A percentile compares a stretch with the other conserved stretches of the same genome.
These are phyloP conservation scores for Phalacrocorax aristotelis DNA, from an alignment of 2,113 vertebrate genomes.

Conservation along the genomic window DNA sequence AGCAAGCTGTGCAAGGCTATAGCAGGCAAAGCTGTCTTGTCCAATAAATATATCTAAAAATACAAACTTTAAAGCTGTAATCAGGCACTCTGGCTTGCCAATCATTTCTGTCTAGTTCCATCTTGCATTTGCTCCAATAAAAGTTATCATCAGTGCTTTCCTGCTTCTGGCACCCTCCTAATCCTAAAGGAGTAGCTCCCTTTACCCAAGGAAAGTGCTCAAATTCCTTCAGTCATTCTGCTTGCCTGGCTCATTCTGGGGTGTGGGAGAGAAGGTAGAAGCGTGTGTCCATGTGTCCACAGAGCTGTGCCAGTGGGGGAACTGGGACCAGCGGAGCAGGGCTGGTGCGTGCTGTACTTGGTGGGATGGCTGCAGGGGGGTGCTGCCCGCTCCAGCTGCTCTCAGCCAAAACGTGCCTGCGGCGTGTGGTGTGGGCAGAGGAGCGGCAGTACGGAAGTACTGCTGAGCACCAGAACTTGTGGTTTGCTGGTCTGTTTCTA, in stretches of 20 bases:
- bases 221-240: not conserved
- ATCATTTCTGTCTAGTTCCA: not conserved
- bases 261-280: not conserved
- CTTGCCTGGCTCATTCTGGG: not conserved
- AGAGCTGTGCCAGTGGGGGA: not conserved
- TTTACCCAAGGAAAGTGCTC: not conserved
- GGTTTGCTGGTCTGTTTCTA: not conserved
- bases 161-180: not conserved
- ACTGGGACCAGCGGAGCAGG: not conserved
- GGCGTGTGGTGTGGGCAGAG: fast-evolving
- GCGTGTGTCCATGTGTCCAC: fast-evolving
- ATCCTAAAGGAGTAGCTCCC: not conserved
- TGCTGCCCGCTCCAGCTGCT: not conserved
- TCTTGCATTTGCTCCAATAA: not conserved
- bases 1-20: not conserved
- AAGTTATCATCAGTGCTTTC: not conserved
- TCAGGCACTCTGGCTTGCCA: not conserved
- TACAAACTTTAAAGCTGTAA: not conserved
- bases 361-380: not conserved
- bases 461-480: not conserved
- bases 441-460: not conserved
- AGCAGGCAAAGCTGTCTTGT: not conserved
- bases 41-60: not conserved
- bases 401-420: fast-evolving
- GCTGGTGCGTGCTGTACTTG: not conserved